These are phyloP conservation scores for Rhabdomys pumilio DNA, from an alignment of 2,797 vertebrate genomes.

Conservation along the genomic window DNA sequence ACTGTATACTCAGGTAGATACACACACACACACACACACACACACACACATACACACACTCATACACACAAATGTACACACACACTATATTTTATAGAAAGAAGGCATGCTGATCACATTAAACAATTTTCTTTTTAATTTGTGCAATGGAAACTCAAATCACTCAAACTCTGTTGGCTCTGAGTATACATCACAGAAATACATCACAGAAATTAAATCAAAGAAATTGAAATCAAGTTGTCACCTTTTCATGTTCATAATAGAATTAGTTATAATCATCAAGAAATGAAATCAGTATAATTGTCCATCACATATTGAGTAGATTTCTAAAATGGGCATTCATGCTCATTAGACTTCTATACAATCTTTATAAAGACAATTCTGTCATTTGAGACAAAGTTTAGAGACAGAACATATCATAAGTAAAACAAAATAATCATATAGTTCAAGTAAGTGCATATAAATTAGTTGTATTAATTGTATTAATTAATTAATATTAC, in stretches of 20 bases:
- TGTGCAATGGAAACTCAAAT: background rate
- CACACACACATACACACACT: too few species aligned
- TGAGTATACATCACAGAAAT: background rate
- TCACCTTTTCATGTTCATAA: background rate
- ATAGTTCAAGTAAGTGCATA: background rate
- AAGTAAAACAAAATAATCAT: background rate
- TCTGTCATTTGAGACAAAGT: background rate
- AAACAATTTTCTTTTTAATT: background rate
- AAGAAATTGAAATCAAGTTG: background rate
- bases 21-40: too few species aligned
- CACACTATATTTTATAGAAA: background rate
- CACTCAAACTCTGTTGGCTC: background rate
- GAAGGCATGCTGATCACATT: background rate
- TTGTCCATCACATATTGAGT: background rate
- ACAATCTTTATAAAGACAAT: background rate
- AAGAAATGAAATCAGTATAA: background rate
- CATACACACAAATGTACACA: background rate
- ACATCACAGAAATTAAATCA: background rate
- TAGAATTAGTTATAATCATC: background rate
- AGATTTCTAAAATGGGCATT: background rate
- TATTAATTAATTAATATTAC: background rate
- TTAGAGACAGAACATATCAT: background rate
- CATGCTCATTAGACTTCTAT: background rate
- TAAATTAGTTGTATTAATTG: background rate
- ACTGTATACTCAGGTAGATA: background rate